phyloP scores from a whole-genome alignment of 2,113 vertebrate genomes.

The Chloebia gouldiae region DNA sequence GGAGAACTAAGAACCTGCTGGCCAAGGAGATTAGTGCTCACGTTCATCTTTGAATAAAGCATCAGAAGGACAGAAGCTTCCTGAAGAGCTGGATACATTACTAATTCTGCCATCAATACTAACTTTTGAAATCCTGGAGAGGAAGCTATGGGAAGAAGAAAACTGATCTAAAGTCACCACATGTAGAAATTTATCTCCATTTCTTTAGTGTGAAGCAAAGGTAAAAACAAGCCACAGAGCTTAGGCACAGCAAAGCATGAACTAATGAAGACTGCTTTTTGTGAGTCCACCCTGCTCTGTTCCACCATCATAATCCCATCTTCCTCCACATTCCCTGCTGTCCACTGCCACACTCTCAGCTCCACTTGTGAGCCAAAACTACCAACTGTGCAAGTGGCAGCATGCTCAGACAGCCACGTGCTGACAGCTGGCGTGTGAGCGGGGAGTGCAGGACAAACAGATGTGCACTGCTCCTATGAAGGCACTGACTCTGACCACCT shows the following conservation, averaged over 20 bases:
- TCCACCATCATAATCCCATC: not conserved
- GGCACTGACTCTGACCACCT: not conserved
- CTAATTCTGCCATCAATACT: not conserved
- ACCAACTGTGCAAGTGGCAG: not conserved
- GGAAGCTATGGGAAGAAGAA: not conserved
- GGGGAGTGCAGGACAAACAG: not conserved
- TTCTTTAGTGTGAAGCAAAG: not conserved
- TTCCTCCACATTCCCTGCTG: not conserved
- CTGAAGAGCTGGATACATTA: not conserved
- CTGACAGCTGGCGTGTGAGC: accelerated
- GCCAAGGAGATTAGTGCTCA: not conserved
- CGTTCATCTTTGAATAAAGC: not conserved
- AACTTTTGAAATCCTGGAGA: not conserved
- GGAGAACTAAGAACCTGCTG: not conserved
- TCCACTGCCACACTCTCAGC: not conserved
- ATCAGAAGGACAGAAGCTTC: not conserved
- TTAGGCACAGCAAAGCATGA: not conserved
- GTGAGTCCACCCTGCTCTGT: not conserved
- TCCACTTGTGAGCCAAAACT: not conserved
- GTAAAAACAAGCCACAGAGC: not conserved
- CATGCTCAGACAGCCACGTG: accelerated
- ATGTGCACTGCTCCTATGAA: not conserved
- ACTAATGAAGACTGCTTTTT: not conserved
- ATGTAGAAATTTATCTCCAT: not conserved
- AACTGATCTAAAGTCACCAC: not conserved